phyloP scores from a whole-genome alignment of 2,797 vertebrate genomes.

The Malacoraja senta region DNA sequence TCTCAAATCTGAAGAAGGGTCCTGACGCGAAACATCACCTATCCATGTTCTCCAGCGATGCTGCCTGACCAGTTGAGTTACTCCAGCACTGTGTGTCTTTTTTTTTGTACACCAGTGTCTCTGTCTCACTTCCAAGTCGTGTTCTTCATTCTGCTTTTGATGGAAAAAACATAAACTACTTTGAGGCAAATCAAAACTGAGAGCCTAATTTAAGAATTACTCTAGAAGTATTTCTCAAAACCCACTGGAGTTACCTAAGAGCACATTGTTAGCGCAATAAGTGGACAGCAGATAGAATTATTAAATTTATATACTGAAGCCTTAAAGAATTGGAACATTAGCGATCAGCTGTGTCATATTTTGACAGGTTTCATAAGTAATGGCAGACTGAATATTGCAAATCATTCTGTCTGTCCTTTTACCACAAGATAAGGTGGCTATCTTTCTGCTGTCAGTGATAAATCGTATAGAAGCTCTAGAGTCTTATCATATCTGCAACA shows the following conservation, averaged over 20 bases:
- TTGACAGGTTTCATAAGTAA: background rate
- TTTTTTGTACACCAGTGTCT: too few relatives aligned
- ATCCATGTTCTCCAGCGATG: too few relatives aligned
- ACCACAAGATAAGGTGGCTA: background rate
- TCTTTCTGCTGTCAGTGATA: background rate
- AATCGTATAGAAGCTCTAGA: background rate
- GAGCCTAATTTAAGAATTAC: background rate
- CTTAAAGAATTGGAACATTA: background rate
- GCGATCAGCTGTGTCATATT: background rate
- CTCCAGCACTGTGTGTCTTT: too few relatives aligned
- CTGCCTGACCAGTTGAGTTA: too few relatives aligned
- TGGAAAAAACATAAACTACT: background rate
- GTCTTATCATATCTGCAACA: background rate
- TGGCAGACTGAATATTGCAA: background rate
- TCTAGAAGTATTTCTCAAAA: background rate
- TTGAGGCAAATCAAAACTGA: background rate
- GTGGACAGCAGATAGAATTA: background rate
- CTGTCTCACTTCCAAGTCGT: background rate
- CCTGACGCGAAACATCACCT: too few relatives aligned
- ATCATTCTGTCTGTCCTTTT: conserved; percentile 6
- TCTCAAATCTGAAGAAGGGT: too few relatives aligned
- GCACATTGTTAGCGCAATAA: background rate
- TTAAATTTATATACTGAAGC: conserved; percentile 18
- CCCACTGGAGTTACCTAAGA: background rate
- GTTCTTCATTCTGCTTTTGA: background rate